Evolutionary conservation across 2,113 vertebrate genomes (phyloP).

Genomic region (Loxodonta africana): DNA sequence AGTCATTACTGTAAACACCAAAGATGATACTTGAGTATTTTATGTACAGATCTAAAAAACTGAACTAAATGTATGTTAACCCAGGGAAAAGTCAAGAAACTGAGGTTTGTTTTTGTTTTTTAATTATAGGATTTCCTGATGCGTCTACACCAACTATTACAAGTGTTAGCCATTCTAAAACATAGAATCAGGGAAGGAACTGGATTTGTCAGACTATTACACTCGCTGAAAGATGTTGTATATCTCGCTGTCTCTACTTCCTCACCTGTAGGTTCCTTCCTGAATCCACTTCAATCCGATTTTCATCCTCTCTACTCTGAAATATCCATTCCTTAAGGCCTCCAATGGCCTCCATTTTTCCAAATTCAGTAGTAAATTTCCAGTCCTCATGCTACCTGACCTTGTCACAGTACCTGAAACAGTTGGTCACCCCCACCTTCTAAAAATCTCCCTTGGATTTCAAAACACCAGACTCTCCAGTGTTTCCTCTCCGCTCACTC

Average conservation of each 20-base stretch:
- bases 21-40: not conserved
- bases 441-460: not conserved
- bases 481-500: not conserved
- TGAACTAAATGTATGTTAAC: not conserved
- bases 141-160: not conserved
- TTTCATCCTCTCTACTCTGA: not conserved
- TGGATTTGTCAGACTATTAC: not conserved
- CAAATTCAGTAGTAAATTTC: not conserved
- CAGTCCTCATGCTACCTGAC: not conserved
- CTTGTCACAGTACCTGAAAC: not conserved
- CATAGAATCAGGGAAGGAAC: not conserved
- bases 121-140: constrained; percentile 10
- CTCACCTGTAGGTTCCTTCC: not conserved
- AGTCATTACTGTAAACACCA: not conserved
- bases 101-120: not conserved
- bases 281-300: not conserved
- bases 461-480: not conserved
- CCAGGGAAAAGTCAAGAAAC: not conserved
- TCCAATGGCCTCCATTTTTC: not conserved
- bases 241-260: not conserved
- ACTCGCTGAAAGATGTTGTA: not conserved
- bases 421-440: not conserved
- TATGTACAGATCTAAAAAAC: not conserved
- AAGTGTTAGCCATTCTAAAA: not conserved
- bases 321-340: not conserved